Percentiles rank a stretch among this genome's conserved stretches.
phyloP scores from a whole-genome alignment of 2,113 vertebrate species.

The Gambusia affinis region DNA sequence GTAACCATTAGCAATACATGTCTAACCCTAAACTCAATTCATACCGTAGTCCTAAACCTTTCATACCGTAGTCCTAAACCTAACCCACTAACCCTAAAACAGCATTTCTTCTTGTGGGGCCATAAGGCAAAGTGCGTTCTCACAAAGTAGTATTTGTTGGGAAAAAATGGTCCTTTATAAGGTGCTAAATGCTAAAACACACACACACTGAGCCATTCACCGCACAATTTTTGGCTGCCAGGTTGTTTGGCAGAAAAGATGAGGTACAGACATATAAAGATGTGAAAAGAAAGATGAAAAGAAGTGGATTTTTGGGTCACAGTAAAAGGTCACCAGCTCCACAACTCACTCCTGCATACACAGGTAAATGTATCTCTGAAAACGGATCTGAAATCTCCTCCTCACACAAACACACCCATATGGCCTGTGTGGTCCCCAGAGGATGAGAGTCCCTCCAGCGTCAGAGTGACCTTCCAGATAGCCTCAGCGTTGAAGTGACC shows the following conservation, averaged over 20 bases:
- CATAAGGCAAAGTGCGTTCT: too few species aligned
- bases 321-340: conserved; percentile 51
- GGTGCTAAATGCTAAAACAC: not conserved
- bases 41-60: too few species aligned
- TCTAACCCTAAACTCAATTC: too few species aligned
- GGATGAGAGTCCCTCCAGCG: conserved; percentile 61
- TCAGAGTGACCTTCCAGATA: conserved; percentile 74
- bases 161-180: too few species aligned
- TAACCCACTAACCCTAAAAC: too few species aligned
- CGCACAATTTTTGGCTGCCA: conserved; percentile 70
- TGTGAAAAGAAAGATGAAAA: conserved; percentile 49
- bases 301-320: conserved; percentile 57
- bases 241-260: conserved; percentile 67
- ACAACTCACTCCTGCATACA: conserved; percentile 10
- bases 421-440: conserved; percentile 49
- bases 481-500: conserved; percentile 72
- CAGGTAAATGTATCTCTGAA: conserved; percentile 15
- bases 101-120: too few species aligned
- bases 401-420: conserved; percentile 51
- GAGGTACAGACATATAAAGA: conserved; percentile 59
- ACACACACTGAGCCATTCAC: conserved; percentile 60
- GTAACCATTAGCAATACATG: too few species aligned
- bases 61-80: too few species aligned
- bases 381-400: conserved; percentile 30
- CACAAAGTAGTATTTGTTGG: too few species aligned